Conservation (phyloP, 2,797 vertebrate genomes). For the Nyctibius grandis region DNA sequence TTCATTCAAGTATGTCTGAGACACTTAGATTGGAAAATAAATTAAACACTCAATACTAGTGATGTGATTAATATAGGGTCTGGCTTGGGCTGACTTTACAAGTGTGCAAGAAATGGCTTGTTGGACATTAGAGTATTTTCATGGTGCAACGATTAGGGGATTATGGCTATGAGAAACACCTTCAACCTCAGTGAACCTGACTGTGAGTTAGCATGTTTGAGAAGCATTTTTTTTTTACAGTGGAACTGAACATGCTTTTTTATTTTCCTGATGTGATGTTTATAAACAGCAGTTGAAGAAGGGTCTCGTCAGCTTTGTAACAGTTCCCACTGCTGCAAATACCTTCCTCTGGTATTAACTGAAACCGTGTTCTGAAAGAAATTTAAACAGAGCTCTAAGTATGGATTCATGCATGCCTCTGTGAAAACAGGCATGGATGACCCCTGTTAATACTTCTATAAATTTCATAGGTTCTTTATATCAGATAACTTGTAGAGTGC, state of each 20-base stretch:
- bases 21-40: conserved; percentile 29
- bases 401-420: background rate
- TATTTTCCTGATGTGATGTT: background rate
- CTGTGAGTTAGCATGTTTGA: background rate
- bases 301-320: background rate
- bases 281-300: background rate
- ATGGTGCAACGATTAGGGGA: background rate
- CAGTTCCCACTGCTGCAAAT: background rate
- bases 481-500: background rate
- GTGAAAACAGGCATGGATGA: background rate
- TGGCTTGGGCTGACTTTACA: background rate
- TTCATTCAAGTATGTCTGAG: background rate
- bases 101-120: background rate
- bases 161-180: background rate
- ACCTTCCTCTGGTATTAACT: background rate
- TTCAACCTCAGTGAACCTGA: background rate
- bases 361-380: background rate
- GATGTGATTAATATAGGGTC: background rate
- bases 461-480: background rate
- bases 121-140: background rate
- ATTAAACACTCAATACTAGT: background rate
- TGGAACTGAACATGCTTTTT: background rate
- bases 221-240: background rate
- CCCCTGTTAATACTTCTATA: background rate
- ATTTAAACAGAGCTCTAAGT: background rate